Percentiles rank a stretch among this genome's conserved stretches.
phyloP scores from a whole-genome alignment of 2,888 invertebrate genomes.

The Strigamia crassipes region DNA sequence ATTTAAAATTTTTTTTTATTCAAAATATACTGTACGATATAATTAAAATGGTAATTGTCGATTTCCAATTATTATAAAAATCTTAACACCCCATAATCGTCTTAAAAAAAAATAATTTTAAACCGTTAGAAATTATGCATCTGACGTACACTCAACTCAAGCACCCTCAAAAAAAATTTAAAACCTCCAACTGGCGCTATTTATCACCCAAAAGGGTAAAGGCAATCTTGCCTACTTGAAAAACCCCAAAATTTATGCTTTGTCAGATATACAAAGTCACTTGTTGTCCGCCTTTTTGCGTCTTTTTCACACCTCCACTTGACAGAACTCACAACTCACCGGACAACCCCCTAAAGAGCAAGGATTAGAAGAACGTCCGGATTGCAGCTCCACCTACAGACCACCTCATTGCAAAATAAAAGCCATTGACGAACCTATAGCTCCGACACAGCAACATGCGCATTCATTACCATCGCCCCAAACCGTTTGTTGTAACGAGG shows the following conservation, averaged over 20 bases:
- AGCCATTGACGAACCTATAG: neutral
- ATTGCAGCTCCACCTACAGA: conserved; percentile 2
- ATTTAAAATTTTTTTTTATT: too few species aligned
- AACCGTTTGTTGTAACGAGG: neutral
- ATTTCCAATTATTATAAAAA: too few species aligned
- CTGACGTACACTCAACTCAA: neutral
- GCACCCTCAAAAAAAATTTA: neutral
- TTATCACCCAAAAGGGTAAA: conserved; percentile 2
- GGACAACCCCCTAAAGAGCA: neutral
- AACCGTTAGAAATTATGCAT: neutral
- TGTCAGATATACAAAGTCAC: conserved; percentile 23
- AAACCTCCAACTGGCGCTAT: neutral
- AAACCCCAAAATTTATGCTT: conserved; percentile 7
- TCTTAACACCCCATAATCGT: neutral
- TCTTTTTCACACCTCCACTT: neutral
- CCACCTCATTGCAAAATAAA: neutral
- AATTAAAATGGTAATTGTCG: too few species aligned
- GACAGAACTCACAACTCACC: conserved; percentile 17
- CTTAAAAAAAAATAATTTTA: neutral
- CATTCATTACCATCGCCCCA: neutral
- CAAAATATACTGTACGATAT: too few species aligned
- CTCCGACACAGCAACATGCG: neutral
- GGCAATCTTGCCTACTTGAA: neutral
- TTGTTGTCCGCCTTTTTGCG: neutral
- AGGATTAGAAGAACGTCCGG: conserved; percentile 13